Conservation (phyloP, 2,113 vertebrate genomes). For the Myiozetetes cayanensis region DNA sequence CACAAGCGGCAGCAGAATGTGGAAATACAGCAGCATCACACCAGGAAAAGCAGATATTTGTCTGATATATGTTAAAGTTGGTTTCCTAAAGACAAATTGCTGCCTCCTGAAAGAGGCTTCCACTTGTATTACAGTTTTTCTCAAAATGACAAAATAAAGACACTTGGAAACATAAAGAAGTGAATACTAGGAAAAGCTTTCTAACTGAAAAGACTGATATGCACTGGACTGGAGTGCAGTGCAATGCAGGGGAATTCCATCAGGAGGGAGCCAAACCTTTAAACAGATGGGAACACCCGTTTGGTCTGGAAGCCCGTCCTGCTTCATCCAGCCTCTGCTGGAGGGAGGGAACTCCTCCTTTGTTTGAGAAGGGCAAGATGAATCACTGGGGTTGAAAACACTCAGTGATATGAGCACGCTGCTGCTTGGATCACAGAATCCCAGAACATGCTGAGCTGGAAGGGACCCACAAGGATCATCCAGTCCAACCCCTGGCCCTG, state of each 20-base stretch:
- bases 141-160: neutral
- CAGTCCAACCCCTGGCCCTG: neutral
- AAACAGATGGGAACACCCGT: fast-evolving
- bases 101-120: neutral
- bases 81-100: neutral
- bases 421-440: neutral
- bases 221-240: fast-evolving
- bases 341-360: neutral
- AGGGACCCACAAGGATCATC: neutral
- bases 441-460: neutral
- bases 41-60: neutral
- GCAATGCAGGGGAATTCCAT: neutral
- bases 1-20: neutral
- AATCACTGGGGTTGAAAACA: neutral
- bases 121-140: neutral
- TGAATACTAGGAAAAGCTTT: neutral
- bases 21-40: neutral
- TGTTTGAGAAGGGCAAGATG: neutral
- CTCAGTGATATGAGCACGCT: fast-evolving
- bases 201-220: neutral
- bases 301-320: neutral
- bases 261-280: neutral
- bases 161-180: neutral
- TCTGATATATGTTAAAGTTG: neutral
- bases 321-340: neutral